phyloP scores from a whole-genome alignment of 2,797 vertebrate species.

The Gouania willdenowi region DNA sequence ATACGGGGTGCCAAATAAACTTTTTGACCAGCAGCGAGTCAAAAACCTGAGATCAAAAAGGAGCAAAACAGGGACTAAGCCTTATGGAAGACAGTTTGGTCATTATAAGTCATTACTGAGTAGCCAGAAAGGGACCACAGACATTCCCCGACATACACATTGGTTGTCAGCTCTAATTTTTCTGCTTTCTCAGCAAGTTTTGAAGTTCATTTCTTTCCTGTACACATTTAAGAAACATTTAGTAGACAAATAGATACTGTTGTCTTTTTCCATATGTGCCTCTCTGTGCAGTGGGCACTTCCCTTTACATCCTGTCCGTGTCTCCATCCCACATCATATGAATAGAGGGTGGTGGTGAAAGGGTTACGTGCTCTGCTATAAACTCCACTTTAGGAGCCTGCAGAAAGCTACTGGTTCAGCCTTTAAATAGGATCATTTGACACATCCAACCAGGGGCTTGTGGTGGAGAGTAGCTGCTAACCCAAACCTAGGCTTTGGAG shows the following conservation, averaged over 20 bases:
- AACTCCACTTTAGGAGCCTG: slow-evolving; percentile 72
- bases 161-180: slow-evolving; percentile 41
- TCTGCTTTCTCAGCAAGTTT: slow-evolving; percentile 43
- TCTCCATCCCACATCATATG: slow-evolving; percentile 5
- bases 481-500: slow-evolving; percentile 32
- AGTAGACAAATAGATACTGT: slow-evolving; percentile 14
- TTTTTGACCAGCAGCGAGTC: slow-evolving; percentile 18
- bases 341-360: slow-evolving; percentile 68
- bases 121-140: slow-evolving; percentile 30
- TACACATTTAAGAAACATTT: slow-evolving; percentile 25
- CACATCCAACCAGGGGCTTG: slow-evolving; percentile 61
- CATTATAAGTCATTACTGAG: slow-evolving; percentile 43
- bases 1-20: slow-evolving; percentile 19
- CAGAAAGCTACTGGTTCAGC: slow-evolving; percentile 82
- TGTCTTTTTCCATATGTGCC: slow-evolving; percentile 22
- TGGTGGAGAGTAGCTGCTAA: slow-evolving; percentile 43
- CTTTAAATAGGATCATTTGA: slow-evolving; percentile 86
- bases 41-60: slow-evolving; percentile 9
- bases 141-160: slow-evolving; percentile 47
- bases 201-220: slow-evolving; percentile 1
- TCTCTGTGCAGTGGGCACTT: background rate
- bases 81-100: slow-evolving; percentile 40
- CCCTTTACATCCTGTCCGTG: slow-evolving; percentile 5
- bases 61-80: slow-evolving; percentile 10
- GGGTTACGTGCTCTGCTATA: slow-evolving; percentile 83